Conservation (phyloP, 2,888 invertebrate species). For the Agrochola litura region DNA sequence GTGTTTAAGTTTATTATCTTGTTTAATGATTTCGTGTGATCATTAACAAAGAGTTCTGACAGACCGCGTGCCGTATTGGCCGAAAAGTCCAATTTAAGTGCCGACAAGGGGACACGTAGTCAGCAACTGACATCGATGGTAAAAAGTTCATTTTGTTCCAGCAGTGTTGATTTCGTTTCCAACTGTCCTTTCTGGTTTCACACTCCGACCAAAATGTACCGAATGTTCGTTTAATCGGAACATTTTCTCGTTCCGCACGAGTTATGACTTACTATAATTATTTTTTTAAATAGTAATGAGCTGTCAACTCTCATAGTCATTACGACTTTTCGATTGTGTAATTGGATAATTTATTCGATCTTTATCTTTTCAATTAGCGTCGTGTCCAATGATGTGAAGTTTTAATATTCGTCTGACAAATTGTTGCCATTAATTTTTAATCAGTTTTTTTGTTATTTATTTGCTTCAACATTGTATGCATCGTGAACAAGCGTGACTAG, state of each 20-base stretch:
- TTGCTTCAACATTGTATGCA: slow-evolving; percentile 39
- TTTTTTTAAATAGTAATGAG: slow-evolving; percentile 77
- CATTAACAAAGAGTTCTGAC: slow-evolving; percentile 75
- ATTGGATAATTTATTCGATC: slow-evolving; percentile 82
- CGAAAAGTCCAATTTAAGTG: slow-evolving; percentile 80
- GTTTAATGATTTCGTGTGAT: slow-evolving; percentile 72
- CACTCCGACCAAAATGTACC: slow-evolving; percentile 69
- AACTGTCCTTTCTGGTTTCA: slow-evolving; percentile 71
- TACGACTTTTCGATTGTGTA: slow-evolving; percentile 78
- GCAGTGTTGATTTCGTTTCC: slow-evolving; percentile 68
- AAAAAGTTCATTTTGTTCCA: slow-evolving; percentile 76
- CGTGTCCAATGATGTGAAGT: slow-evolving; percentile 66
- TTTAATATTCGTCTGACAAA: slow-evolving; percentile 74
- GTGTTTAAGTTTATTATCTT: slow-evolving; percentile 59
- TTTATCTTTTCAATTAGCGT: slow-evolving; percentile 81
- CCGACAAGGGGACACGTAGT: slow-evolving; percentile 76
- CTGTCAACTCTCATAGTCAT: slow-evolving; percentile 77
- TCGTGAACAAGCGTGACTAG: slow-evolving; percentile 14
- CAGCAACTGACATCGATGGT: slow-evolving; percentile 72
- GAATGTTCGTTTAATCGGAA: slow-evolving; percentile 65
- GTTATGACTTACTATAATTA: slow-evolving; percentile 68
- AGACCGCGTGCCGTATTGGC: slow-evolving; percentile 66
- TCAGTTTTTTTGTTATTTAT: slow-evolving; percentile 57
- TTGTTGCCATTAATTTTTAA: slow-evolving; percentile 68
- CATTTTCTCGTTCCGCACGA: slow-evolving; percentile 67